Percentiles rank a stretch among this genome's conserved stretches.
These are phyloP conservation scores for Crocallis elinguaria DNA, from an alignment of 2,888 invertebrate species.

Conservation along the genomic window DNA sequence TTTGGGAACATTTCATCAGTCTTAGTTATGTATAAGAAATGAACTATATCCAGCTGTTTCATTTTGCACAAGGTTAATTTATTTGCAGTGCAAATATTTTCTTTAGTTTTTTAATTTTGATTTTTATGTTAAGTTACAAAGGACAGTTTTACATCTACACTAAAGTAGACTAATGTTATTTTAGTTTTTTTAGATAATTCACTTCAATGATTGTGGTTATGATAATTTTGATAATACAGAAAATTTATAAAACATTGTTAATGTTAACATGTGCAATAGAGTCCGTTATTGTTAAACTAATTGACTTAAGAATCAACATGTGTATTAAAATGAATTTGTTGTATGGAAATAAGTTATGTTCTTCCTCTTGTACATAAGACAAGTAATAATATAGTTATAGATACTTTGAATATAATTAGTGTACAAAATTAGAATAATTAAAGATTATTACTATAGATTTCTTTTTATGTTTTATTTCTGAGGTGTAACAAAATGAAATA, in stretches of 20 bases:
- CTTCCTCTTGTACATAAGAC: slow-evolving; percentile 31
- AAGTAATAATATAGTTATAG: slow-evolving; percentile 31
- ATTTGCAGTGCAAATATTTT: slow-evolving; percentile 41
- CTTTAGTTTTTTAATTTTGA: slow-evolving; percentile 13
- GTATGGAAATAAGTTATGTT: slow-evolving; percentile 13
- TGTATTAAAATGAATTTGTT: slow-evolving; percentile 4
- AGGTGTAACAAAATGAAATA: slow-evolving; percentile 62
- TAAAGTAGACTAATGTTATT: too few species aligned
- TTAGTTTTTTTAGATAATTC: too few species aligned
- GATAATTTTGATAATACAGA: neutral
- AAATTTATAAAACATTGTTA: neutral
- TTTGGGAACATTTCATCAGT: too few species aligned
- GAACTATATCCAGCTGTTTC: neutral
- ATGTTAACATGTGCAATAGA: slow-evolving; percentile 37
- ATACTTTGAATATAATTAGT: slow-evolving; percentile 40
- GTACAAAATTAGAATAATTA: slow-evolving; percentile 51
- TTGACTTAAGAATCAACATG: slow-evolving; percentile 10
- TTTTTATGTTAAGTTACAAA: neutral
- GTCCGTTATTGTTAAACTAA: slow-evolving; percentile 7
- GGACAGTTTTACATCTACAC: too few species aligned
- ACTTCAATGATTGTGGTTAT: too few species aligned
- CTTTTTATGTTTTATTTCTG: slow-evolving; percentile 47
- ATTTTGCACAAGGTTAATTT: slow-evolving; percentile 40
- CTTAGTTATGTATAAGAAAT: too few species aligned
- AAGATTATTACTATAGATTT: slow-evolving; percentile 41